A percentile compares a stretch with the other conserved stretches of the same genome.
Conservation (phyloP, 35 echinoderm and acorn worm species). For the Ophiothrix spiculata region DNA sequence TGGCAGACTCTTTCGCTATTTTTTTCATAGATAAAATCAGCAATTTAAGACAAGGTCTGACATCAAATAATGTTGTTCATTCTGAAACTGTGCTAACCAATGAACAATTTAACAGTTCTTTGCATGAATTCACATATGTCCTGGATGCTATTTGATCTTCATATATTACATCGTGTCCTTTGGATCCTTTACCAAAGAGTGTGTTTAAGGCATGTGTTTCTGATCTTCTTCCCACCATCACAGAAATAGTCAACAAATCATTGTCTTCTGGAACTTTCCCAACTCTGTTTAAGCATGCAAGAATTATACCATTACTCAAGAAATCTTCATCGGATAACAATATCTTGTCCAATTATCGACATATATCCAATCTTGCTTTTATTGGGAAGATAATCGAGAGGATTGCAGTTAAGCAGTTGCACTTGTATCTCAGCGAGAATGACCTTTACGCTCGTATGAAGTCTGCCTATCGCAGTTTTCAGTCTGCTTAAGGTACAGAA, state of each 20-base stretch:
- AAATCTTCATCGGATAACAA: conserved; percentile 27
- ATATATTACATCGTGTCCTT: background rate
- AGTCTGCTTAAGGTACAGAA: conserved; percentile 49
- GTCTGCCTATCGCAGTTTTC: conserved; percentile 36
- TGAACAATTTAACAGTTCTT: background rate
- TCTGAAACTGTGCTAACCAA: background rate
- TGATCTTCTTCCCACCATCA: conserved; percentile 35
- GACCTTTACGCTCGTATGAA: conserved; percentile 14
- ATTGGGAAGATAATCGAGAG: conserved; percentile 49
- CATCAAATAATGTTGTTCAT: too few species aligned
- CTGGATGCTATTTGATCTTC: conserved; percentile 17
- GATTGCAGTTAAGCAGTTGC: conserved; percentile 14
- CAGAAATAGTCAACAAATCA: conserved; percentile 21
- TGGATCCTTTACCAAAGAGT: conserved; percentile 32
- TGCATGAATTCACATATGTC: background rate
- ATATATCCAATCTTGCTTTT: conserved; percentile 27
- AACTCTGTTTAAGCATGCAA: background rate
- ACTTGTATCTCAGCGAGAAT: conserved; percentile 11
- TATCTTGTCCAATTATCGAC: conserved; percentile 30
- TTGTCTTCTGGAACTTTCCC: conserved; percentile 22
- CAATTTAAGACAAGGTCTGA: too few species aligned
- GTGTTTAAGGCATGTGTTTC: conserved; percentile 16
- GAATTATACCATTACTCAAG: conserved; percentile 28
- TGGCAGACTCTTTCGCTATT: too few species aligned
- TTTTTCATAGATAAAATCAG: too few species aligned